Percentiles rank a stretch among this genome's conserved stretches.
phyloP scores from a whole-genome alignment of 2,888 invertebrate genomes.

The Cepaea hortensis region DNA sequence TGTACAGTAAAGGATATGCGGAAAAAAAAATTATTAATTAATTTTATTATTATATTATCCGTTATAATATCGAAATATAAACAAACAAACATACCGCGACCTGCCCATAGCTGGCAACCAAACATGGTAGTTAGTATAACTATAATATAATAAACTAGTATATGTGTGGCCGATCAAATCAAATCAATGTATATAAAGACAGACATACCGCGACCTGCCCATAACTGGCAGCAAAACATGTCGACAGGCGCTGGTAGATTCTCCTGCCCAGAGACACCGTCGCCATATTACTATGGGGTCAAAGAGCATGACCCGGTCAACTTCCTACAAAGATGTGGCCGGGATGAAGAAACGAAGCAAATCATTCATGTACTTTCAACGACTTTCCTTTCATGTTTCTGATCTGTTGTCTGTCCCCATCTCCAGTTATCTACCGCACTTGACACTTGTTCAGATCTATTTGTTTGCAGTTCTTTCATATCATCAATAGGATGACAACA shows the following conservation, averaged over 20 bases:
- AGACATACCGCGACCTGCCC: constrained; percentile 11
- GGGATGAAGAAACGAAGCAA: not conserved
- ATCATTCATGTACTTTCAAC: no score
- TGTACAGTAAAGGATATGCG: no score
- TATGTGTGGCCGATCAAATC: not conserved
- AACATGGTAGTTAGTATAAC: not conserved
- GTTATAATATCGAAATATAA: no score
- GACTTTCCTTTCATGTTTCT: no score
- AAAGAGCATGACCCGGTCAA: not conserved
- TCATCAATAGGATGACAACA: no score
- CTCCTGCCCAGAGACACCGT: not conserved
- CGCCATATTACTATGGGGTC: not conserved
- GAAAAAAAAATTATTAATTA: no score
- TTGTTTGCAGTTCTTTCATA: no score
- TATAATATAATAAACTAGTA: not conserved
- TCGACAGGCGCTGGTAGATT: not conserved
- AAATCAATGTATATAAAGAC: not conserved
- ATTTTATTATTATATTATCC: no score
- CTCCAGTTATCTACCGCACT: no score
- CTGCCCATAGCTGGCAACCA: constrained; percentile 18
- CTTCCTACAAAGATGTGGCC: not conserved
- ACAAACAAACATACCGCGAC: constrained; percentile 2
- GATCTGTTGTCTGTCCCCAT: no score
- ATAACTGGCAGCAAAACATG: constrained; percentile 24
- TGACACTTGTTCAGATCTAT: no score